Evolutionary conservation across 2,113 vertebrate genomes (phyloP).

Genomic region (Tragelaphus scriptus): DNA sequence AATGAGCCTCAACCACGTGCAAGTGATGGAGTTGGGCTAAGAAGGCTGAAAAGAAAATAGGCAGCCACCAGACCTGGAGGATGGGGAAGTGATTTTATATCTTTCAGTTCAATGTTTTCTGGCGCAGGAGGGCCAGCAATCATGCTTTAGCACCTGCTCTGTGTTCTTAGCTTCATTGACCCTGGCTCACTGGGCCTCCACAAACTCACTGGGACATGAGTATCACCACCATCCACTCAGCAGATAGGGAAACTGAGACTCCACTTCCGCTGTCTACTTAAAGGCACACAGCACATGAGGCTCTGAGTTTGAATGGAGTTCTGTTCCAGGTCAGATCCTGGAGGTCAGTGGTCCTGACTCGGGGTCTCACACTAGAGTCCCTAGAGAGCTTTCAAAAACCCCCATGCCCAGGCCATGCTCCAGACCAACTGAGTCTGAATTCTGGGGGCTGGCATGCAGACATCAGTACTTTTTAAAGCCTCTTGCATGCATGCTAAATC

Average conservation of each 20-base stretch:
- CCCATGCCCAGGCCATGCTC: not conserved
- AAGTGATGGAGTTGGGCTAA: not conserved
- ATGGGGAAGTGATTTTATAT: not conserved
- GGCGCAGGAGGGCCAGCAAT: not conserved
- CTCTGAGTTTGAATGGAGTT: not conserved
- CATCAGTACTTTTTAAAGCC: not conserved
- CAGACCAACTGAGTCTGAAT: not conserved
- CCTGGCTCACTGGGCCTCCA: accelerated
- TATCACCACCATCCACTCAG: not conserved
- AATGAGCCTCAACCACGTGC: not conserved
- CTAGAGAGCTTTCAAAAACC: not conserved
- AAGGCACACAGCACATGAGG: not conserved
- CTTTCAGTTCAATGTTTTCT: not conserved
- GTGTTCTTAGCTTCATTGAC: no score
- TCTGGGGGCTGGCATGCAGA: not conserved
- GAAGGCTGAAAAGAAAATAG: not conserved
- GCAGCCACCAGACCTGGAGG: not conserved
- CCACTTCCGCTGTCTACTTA: not conserved
- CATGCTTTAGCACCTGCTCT: not conserved
- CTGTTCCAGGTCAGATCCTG: not conserved
- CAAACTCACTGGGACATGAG: not conserved
- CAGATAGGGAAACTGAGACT: not conserved
- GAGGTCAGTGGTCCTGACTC: not conserved
- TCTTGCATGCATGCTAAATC: not conserved
- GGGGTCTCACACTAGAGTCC: not conserved